Evolutionary conservation across 2,888 invertebrate genomes (phyloP).

Genomic region (Macrosoma leucophasiata): DNA sequence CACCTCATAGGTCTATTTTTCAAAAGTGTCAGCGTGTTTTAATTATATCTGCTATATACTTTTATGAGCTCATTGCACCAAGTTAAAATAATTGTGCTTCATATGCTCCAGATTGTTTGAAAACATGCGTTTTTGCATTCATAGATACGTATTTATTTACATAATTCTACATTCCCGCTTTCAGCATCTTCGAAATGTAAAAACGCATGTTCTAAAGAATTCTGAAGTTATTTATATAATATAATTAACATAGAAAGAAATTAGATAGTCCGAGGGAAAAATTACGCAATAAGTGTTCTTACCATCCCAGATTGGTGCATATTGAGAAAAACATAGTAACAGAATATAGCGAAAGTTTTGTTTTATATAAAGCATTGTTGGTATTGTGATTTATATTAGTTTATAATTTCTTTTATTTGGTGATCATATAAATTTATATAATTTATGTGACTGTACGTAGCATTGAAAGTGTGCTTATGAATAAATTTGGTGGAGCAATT

Average conservation of each 20-base stretch:
- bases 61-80: too few species aligned
- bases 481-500: slow-evolving; percentile 21
- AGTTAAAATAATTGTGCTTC: slow-evolving; percentile 47
- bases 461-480: slow-evolving; percentile 11
- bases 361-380: slow-evolving; percentile 42
- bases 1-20: too few species aligned
- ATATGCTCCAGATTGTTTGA: slow-evolving; percentile 51
- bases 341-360: slow-evolving; percentile 53
- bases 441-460: slow-evolving; percentile 32
- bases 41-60: too few species aligned
- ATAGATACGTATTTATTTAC: too few species aligned
- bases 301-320: slow-evolving; percentile 65
- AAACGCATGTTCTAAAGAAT: too few species aligned
- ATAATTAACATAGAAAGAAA: slow-evolving; percentile 43
- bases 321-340: slow-evolving; percentile 56
- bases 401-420: slow-evolving; percentile 14
- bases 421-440: slow-evolving; percentile 16
- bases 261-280: slow-evolving; percentile 37
- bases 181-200: too few species aligned
- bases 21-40: too few species aligned
- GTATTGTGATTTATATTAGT: slow-evolving; percentile 22
- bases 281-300: slow-evolving; percentile 61
- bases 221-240: too few species aligned
- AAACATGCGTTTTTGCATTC: too few species aligned
- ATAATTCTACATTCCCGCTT: too few species aligned